phyloP scores from a whole-genome alignment of 2,797 vertebrate genomes.

The Ataeniobius toweri region DNA sequence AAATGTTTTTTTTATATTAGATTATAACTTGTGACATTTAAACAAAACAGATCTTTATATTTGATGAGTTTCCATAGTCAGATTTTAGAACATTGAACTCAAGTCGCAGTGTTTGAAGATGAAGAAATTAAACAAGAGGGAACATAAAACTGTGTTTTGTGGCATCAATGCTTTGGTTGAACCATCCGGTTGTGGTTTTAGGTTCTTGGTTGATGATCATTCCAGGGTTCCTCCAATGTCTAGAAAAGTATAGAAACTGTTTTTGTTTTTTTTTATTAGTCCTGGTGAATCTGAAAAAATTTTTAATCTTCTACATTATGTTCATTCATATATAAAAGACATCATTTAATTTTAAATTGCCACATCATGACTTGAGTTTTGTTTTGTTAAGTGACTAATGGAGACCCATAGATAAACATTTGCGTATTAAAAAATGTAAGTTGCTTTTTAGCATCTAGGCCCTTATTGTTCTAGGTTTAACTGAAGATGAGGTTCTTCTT shows the following conservation, averaged over 20 bases:
- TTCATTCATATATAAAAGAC: too few relatives aligned
- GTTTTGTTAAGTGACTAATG: background rate
- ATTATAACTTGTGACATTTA: too few relatives aligned
- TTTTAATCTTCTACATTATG: too few relatives aligned
- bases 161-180: slow-evolving; percentile 4
- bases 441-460: background rate
- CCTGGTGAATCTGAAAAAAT: too few relatives aligned
- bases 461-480: background rate
- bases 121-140: background rate
- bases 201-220: slow-evolving; percentile 19
- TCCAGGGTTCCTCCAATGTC: background rate
- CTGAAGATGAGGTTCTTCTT: background rate
- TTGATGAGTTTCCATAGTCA: too few relatives aligned
- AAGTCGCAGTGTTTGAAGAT: background rate
- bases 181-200: slow-evolving; percentile 14
- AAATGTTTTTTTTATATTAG: too few relatives aligned
- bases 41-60: too few relatives aligned
- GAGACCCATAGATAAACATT: background rate
- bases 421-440: background rate
- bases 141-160: slow-evolving; percentile 1
- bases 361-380: too few relatives aligned
- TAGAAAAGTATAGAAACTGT: too few relatives aligned
- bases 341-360: too few relatives aligned
- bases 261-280: too few relatives aligned
- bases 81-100: too few relatives aligned